Percentiles rank a stretch among this genome's conserved stretches.
These are phyloP conservation scores for Apis dorsata DNA, from an alignment of 1,140 invertebrate genomes.

Conservation along the genomic window DNA sequence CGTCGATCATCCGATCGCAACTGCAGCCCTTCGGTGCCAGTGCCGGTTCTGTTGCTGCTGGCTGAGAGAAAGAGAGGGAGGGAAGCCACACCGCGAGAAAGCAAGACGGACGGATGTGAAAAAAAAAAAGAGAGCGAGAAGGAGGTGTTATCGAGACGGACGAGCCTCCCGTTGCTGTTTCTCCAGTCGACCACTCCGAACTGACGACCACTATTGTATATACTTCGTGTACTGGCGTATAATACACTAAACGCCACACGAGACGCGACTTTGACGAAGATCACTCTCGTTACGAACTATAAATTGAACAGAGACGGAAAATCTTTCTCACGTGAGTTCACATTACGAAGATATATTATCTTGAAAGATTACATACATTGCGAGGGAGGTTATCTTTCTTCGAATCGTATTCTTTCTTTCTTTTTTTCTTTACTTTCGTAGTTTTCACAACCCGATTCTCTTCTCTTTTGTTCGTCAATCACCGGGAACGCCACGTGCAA, in stretches of 20 bases:
- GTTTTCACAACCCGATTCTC: conserved; percentile 7
- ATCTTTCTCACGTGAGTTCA: neutral
- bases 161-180: conserved; percentile 30
- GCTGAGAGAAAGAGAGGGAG: conserved; percentile 4
- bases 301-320: neutral
- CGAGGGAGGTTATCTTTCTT: neutral
- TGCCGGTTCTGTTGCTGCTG: conserved; percentile 49
- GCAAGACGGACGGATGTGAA: conserved; percentile 24
- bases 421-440: neutral
- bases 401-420: neutral
- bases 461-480: conserved; percentile 11
- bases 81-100: conserved; percentile 14
- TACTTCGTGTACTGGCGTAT: neutral
- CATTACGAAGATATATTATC: neutral
- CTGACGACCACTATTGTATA: conserved; percentile 15
- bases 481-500: conserved; percentile 64
- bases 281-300: neutral
- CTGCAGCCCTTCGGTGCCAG: conserved; percentile 58
- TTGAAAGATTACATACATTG: conserved; percentile 1
- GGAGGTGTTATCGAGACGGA: conserved; percentile 31
- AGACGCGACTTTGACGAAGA: neutral
- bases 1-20: conserved; percentile 62
- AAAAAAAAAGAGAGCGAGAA: conserved; percentile 32
- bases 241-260: neutral
- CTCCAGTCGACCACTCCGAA: conserved; percentile 9